A percentile compares a stretch with the other conserved stretches of the same genome.
These are phyloP conservation scores for Neogale vison DNA, from an alignment of 2,113 vertebrate species.

Conservation along the genomic window DNA sequence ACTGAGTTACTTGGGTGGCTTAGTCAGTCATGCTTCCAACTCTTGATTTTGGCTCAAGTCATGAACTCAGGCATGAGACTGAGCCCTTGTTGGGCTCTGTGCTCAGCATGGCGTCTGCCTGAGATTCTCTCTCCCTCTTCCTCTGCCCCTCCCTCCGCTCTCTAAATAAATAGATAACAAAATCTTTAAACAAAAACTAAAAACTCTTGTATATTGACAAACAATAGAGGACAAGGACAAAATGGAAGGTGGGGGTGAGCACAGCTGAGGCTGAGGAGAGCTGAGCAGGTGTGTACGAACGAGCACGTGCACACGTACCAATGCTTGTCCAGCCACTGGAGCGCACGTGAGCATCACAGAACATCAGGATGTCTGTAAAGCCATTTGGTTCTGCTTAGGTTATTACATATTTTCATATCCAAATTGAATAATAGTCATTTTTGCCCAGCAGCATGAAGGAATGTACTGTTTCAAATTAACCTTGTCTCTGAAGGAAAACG, in stretches of 20 bases:
- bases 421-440: slow-evolving; percentile 81
- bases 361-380: slow-evolving; percentile 54
- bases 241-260: too few species aligned
- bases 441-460: slow-evolving; percentile 78
- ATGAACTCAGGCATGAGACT: not conserved
- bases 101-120: not conserved
- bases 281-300: rapidly evolving
- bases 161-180: not conserved
- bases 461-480: slow-evolving; percentile 64
- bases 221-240: slow-evolving; percentile 49
- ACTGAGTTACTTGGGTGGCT: not conserved
- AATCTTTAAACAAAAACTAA: not conserved
- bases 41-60: not conserved
- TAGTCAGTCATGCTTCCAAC: not conserved
- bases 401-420: slow-evolving; percentile 75
- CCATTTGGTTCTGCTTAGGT: slow-evolving; percentile 81
- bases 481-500: slow-evolving; percentile 53
- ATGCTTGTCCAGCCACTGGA: not conserved
- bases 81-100: not conserved
- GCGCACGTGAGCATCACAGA: not conserved
- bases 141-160: not conserved
- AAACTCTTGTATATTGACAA: slow-evolving; percentile 61
- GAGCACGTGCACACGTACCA: rapidly evolving
- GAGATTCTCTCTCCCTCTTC: not conserved
- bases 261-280: not conserved